phyloP scores from a whole-genome alignment of 92 coral and sea anemone genomes.

The Anthopleura xanthogrammica region DNA sequence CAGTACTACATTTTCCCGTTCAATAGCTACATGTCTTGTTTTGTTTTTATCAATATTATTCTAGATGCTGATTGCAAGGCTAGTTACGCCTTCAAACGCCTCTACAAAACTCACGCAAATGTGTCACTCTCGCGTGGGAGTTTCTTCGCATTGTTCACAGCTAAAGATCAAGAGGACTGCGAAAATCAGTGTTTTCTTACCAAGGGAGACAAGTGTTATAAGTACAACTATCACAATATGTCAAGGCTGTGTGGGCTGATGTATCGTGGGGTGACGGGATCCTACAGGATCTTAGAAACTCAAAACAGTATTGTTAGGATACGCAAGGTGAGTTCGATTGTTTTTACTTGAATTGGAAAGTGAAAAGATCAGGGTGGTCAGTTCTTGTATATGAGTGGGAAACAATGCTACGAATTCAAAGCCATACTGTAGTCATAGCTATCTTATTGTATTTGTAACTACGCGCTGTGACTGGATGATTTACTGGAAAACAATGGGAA shows the following conservation, averaged over 20 bases:
- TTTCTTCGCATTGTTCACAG: not conserved
- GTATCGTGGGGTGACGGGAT: conserved; percentile 3
- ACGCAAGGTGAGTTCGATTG: conserved; percentile 8
- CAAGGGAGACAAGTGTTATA: not conserved
- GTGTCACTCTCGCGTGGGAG: not conserved
- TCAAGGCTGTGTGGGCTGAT: conserved; percentile 13
- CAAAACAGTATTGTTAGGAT: not conserved
- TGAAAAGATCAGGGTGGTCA: too few species aligned
- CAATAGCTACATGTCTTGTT: too few species aligned
- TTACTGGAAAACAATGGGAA: too few species aligned
- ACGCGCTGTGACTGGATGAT: too few species aligned
- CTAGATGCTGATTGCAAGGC: not conserved
- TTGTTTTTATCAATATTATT: not conserved
- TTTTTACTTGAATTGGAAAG: too few species aligned
- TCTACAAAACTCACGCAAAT: not conserved
- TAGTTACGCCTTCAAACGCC: conserved; percentile 1
- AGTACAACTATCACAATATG: not conserved
- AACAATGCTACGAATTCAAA: too few species aligned
- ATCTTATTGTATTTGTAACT: too few species aligned
- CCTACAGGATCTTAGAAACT: not conserved
- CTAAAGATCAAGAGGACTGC: conserved; percentile 10
- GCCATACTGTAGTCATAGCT: too few species aligned
- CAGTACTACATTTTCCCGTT: too few species aligned
- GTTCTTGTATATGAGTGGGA: too few species aligned
- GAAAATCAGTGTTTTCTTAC: conserved; percentile 5